A percentile compares a stretch with the other conserved stretches of the same genome.
Conservation (phyloP, 2,797 vertebrate genomes). For the Heterohyrax brucei region DNA sequence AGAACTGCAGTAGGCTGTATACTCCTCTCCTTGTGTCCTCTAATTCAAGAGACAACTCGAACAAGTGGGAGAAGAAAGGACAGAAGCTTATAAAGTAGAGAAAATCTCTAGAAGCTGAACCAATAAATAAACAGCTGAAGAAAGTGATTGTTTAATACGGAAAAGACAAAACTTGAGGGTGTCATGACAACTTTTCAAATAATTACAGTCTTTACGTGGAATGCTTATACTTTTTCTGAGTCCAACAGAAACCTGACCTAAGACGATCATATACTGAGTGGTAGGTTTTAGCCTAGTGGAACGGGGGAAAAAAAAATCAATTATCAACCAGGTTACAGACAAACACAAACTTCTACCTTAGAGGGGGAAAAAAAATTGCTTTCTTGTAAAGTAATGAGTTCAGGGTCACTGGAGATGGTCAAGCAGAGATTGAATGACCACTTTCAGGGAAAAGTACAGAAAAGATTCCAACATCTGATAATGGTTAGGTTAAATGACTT, state of each 20-base stretch:
- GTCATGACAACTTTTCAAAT: conserved; percentile 56
- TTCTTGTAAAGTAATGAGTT: conserved; percentile 71
- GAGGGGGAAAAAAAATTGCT: conserved; percentile 30
- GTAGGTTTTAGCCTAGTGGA: conserved; percentile 42
- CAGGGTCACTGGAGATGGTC: conserved; percentile 58
- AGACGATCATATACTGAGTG: neutral
- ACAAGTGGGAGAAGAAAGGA: neutral
- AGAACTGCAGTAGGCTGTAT: neutral
- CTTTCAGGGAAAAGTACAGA: conserved; percentile 54
- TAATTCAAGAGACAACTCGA: neutral
- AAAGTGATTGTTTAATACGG: conserved; percentile 10
- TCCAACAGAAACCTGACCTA: neutral
- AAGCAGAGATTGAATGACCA: conserved; percentile 59
- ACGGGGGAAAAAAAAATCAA: neutral
- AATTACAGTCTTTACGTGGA: neutral
- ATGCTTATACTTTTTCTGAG: neutral
- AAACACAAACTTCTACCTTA: conserved; percentile 55
- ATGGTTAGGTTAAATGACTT: conserved; percentile 72
- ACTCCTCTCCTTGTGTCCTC: neutral
- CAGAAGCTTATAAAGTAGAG: neutral
- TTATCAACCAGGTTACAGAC: conserved; percentile 27
- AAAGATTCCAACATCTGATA: conserved; percentile 67
- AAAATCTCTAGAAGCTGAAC: neutral
- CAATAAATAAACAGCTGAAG: conserved; percentile 1
- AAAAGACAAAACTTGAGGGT: neutral